Evolutionary conservation across 2,113 vertebrate genomes (phyloP), one percentile per base, ranked within the genome.

Genomic region (Aythya baeri): DNA sequence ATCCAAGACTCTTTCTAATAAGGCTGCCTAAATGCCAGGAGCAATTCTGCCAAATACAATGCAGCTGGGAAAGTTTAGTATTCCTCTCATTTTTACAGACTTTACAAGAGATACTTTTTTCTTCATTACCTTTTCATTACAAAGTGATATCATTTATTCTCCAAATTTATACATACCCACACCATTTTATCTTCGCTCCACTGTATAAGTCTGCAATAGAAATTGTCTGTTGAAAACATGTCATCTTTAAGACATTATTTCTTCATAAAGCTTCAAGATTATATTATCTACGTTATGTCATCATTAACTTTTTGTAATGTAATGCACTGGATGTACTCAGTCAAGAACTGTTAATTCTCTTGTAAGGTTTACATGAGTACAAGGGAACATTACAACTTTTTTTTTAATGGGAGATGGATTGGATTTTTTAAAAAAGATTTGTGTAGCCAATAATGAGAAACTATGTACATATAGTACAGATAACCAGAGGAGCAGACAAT

Each of bases 141-240:
- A 94, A 62, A n/a, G 16, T 94, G 89, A 77, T 36, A 66, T 66
- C 34, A 83, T 78, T 89, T 85, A 83, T 85, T 88, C 72, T 91
- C 74, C 36, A 44, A 62, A 88, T 74, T 62, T 58, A 73, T 88
- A 76, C 62, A 73, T 66, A 88, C 31, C 44, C 36, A 76, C 54
- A 91, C 71, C 79, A 80, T 85, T 79, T 87, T 91, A 73, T 50
- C 88, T 83, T 85, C 55, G 79, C 27, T 72, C 49, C 43, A 32
- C 61, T 23, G 46, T 27, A 7, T 41, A 77, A 71, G 77, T 63
- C 67, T 91, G 74, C 58, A 76, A 18, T 36, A 41, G 54, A 89
- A 89, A 91, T 13, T 54, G 43, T 18, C 49, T 84, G 54, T 85
- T 88, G 85, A 95, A 89, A 94, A 54, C 34, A 79, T 73, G 82